phyloP scores from a whole-genome alignment of 2,888 invertebrate genomes.

The Clistopyga incitator region DNA sequence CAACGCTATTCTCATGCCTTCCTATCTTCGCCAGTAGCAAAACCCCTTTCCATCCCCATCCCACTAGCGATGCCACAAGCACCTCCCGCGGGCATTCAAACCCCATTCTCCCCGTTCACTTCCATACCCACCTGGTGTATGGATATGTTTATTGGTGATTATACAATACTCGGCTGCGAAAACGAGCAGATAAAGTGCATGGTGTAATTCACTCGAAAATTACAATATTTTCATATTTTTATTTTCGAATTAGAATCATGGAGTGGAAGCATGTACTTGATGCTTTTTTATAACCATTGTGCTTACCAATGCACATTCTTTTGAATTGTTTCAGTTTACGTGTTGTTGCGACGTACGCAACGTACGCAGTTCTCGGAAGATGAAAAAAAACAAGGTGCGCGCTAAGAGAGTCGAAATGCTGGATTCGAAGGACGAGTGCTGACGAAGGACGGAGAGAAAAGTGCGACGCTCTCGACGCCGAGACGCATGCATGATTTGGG shows the following conservation, averaged over 20 bases:
- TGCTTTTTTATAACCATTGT: too few species aligned
- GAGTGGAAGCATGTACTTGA: too few species aligned
- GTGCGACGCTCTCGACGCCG: constrained; percentile 28
- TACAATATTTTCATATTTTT: constrained; percentile 22
- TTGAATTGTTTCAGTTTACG: neutral
- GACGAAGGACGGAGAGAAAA: constrained; percentile 28
- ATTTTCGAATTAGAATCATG: too few species aligned
- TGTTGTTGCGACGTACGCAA: neutral
- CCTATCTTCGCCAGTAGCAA: constrained; percentile 50
- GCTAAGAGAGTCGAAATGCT: constrained; percentile 17
- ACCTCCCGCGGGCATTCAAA: constrained; percentile 57
- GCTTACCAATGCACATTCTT: neutral
- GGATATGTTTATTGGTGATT: constrained; percentile 67
- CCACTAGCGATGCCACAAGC: constrained; percentile 19
- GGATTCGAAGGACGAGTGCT: constrained; percentile 15
- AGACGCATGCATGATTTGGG: constrained; percentile 52
- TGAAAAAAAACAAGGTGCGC: neutral
- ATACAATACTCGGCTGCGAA: constrained; percentile 48
- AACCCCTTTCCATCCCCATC: constrained; percentile 25
- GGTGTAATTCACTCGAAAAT: constrained; percentile 51
- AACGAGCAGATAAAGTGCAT: constrained; percentile 49
- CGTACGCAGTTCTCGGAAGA: constrained; percentile 21
- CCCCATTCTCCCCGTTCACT: constrained; percentile 39
- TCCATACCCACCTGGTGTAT: constrained; percentile 38
- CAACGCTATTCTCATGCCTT: constrained; percentile 58